Evolutionary conservation across 2,888 invertebrate species (phyloP).

Genomic region (Troilus luridus): DNA sequence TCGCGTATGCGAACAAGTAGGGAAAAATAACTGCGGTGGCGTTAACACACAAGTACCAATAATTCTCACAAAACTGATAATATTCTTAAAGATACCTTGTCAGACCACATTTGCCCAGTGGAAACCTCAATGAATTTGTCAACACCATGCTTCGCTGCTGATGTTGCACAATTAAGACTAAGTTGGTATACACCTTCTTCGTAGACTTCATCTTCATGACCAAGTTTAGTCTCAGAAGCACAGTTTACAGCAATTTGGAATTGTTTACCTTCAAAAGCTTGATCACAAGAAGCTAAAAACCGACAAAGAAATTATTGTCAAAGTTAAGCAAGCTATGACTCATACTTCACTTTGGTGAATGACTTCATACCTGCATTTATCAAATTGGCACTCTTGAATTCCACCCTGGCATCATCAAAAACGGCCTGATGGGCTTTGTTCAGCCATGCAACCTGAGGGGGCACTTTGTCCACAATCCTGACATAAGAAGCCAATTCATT

Average conservation of each 20-base stretch:
- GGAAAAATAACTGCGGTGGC: no score
- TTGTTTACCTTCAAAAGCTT: slow-evolving; percentile 78
- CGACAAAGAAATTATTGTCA: slow-evolving; percentile 1
- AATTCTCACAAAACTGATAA: neutral
- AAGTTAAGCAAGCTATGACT: slow-evolving; percentile 42
- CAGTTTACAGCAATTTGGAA: slow-evolving; percentile 89
- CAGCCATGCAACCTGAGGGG: slow-evolving; percentile 93
- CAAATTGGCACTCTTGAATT: slow-evolving; percentile 92
- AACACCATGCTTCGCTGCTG: slow-evolving; percentile 79
- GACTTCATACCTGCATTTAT: slow-evolving; percentile 83
- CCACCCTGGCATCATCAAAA: slow-evolving; percentile 83
- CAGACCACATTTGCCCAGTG: slow-evolving; percentile 84
- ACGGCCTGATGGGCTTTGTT: slow-evolving; percentile 80
- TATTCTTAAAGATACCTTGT: slow-evolving; percentile 70
- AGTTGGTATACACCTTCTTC: slow-evolving; percentile 89
- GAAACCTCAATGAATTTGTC: slow-evolving; percentile 87
- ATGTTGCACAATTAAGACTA: slow-evolving; percentile 85
- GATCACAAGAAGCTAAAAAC: slow-evolving; percentile 82
- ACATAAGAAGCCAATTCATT: slow-evolving; percentile 83
- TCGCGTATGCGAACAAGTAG: no score
- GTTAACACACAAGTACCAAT: no score
- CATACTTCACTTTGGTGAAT: slow-evolving; percentile 47
- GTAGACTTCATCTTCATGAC: slow-evolving; percentile 91
- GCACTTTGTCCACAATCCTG: slow-evolving; percentile 92
- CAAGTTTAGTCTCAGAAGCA: slow-evolving; percentile 91